Evolutionary conservation across 2,113 vertebrate species (phyloP), one percentile per base, ranked within the genome.

Genomic region (Mormyrus iriodes): DNA sequence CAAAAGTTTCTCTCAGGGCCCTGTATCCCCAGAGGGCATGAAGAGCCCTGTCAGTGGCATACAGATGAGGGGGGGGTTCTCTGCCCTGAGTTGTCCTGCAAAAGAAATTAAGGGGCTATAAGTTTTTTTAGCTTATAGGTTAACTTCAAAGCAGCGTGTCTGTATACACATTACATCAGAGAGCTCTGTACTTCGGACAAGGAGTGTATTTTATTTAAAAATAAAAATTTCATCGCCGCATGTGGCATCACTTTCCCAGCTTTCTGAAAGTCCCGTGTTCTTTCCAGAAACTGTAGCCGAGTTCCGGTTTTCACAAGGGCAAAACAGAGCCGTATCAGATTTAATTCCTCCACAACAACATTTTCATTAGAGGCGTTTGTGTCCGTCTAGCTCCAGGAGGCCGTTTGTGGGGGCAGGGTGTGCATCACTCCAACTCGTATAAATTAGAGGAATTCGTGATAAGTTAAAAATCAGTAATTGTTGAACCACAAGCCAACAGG

Each of bases 1-100:
- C 94, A 94, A 93, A 94, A 94, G 94, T 93, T 94, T 92, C 92
- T 91, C 92, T 94, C 90, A 83, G 87, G 51, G 87, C 82, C 35
- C 85, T 65, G 88, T 89, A 90, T 90, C 88, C 88, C 85, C 39
- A 87, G 76, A 92, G 90, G 89, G 39, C 19, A 61, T 69, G 91
- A 93, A 91, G 89, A 82, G 46, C 86, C 15, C 58, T 69, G 61
- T 69, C 89, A 31, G 82, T 55, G 42, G 55, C 1, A 1, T 24
- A 58, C 51, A 1, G 49, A 55, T 39, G 21, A 3, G 27, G n/a
- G 49, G 12, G 24, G 8, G 42, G 51, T 49, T 52, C 35, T 53
- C 31, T 90, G 88, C 35, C 31, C 73, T 42, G 73, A 51, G 52
- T 86, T 89, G 90, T 92, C 90, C 91, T 85, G n/a, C 88, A 92